A percentile compares a stretch with the other conserved stretches of the same genome.
phyloP scores from a whole-genome alignment of 1,140 invertebrate species.

The Carposina sasakii region DNA sequence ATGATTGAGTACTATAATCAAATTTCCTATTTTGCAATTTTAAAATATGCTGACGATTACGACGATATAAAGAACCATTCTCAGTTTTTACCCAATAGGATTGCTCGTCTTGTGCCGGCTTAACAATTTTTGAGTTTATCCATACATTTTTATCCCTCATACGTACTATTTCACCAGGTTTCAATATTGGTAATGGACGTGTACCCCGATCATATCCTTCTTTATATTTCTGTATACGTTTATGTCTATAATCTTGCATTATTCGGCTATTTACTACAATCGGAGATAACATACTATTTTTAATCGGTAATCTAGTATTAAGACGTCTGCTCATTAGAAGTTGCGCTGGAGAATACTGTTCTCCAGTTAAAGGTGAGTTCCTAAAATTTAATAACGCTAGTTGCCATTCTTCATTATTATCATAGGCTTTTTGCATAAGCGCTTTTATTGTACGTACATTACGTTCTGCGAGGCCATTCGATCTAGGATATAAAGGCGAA shows the following conservation, averaged over 20 bases:
- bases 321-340: conserved; percentile 20
- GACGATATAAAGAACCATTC: conserved; percentile 9
- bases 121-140: conserved; percentile 6
- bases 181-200: background rate
- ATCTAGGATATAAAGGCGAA: conserved; percentile 30
- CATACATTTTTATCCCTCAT: conserved; percentile 11
- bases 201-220: conserved; percentile 17
- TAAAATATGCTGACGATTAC: conserved; percentile 8
- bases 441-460: conserved; percentile 26
- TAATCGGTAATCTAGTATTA: conserved; percentile 14
- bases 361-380: conserved; percentile 20
- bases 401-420: conserved; percentile 26
- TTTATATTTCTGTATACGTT: conserved; percentile 9
- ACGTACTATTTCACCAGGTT: conserved; percentile 7
- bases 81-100: conserved; percentile 17
- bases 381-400: conserved; percentile 32
- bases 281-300: conserved; percentile 8
- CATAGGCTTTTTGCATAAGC: conserved; percentile 28
- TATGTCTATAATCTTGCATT: conserved; percentile 2
- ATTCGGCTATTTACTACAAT: background rate
- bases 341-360: conserved; percentile 21
- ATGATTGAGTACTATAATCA: too few species aligned
- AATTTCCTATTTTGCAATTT: too few species aligned
- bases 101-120: background rate
- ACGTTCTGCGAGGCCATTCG: conserved; percentile 31